A percentile compares a stretch with the other conserved stretches of the same genome.
phyloP scores from a whole-genome alignment of 2,797 vertebrate genomes.

The Takifugu rubripes region DNA sequence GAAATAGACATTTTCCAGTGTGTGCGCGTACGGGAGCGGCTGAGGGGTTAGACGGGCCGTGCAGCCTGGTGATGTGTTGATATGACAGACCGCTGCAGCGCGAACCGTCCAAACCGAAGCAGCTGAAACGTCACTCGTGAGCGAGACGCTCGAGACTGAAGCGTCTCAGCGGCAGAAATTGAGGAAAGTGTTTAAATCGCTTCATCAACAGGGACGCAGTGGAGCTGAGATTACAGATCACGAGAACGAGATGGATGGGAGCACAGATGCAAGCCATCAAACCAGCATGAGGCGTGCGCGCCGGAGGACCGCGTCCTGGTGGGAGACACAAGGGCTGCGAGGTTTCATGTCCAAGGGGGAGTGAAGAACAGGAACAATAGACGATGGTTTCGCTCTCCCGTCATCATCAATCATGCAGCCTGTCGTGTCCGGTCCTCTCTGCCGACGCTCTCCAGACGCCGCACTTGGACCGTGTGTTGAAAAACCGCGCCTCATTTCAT shows the following conservation, averaged over 20 bases:
- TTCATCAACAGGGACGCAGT: too few species aligned
- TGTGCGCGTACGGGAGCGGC: constrained; percentile 20
- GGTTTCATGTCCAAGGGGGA: too few species aligned
- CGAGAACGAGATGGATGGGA: too few species aligned
- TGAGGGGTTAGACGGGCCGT: constrained; percentile 31
- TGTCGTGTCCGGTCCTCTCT: constrained; percentile 16
- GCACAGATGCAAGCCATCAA: too few species aligned
- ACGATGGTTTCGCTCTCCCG: constrained; percentile 1
- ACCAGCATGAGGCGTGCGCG: too few species aligned
- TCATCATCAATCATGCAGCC: constrained; percentile 21
- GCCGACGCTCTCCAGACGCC: neutral
- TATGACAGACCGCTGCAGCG: constrained; percentile 24
- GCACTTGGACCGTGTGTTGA: constrained; percentile 15
- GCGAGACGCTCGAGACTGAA: too few species aligned
- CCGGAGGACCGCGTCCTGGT: too few species aligned
- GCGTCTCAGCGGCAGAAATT: too few species aligned
- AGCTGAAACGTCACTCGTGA: too few species aligned
- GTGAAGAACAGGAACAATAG: neutral
- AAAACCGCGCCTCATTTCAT: constrained; percentile 15
- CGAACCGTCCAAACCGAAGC: constrained; percentile 13
- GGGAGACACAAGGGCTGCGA: too few species aligned
- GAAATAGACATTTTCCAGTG: constrained; percentile 57
- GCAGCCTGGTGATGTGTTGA: constrained; percentile 20
- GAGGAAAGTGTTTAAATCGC: too few species aligned
- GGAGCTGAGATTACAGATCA: too few species aligned